Base-by-base conservation (phyloP, 2,888 invertebrate genomes). In the Ceriagrion tenellum region DNA sequence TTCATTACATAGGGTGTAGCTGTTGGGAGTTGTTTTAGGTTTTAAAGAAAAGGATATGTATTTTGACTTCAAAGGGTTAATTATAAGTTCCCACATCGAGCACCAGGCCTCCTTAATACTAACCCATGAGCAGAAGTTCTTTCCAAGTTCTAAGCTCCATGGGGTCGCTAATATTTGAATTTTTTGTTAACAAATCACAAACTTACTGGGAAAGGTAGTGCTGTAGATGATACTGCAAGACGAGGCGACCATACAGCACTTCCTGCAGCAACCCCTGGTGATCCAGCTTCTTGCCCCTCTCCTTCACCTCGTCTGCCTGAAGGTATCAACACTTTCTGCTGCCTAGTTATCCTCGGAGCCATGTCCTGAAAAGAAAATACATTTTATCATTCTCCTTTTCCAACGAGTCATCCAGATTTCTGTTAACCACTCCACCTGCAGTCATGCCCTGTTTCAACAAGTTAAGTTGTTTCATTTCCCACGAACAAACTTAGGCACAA, bases 291-390 rank as follows among this genome's bases (percentile, higher is more conserved):
- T 20, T 93, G 63, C n/a, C 93, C 91, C 26, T 91, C 91, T 26
- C 91, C 91, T 40, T 91, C 93, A 40, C 69, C 93, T 26, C 69
- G 69, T 69, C 69, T 69, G 23, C 69, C 63, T 23, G 69, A 69
- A 47, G 93, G 69, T 69, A 96, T 93, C 20, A 97, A 96, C 93
- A 98, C 96, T 96, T 98, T 98, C 0, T 97, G 97, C 96, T 98
- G 98, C 95, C 97, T 97, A 30, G 97, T 98, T 74, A 98, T 98
- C 95, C 97, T 97, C 20, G 98, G 98, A 56, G 97, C 97, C 97
- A 98, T 97, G 96, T 98, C 97, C 97, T 97, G 95, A 59, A 96
- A 96, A 40, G 95, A 89, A 95, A 69, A 95, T 47, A 47, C 8
- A 8, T 47, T 95, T 56, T 89, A 69, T 26, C 89, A 47, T 55